phyloP scores from a whole-genome alignment of 2,888 invertebrate genomes.

The Drosophila phalerata region DNA sequence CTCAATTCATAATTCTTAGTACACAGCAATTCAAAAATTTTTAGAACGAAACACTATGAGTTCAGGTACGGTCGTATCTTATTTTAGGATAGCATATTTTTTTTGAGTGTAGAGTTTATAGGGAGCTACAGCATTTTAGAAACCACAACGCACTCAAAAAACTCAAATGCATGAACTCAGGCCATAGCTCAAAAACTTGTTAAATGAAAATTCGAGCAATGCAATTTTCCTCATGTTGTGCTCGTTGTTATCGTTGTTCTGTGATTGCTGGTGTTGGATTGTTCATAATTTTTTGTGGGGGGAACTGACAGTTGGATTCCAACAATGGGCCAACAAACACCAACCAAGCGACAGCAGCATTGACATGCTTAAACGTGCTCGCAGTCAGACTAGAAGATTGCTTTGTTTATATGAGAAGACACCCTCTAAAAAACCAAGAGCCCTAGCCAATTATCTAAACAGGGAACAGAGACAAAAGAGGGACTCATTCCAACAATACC shows the following conservation, averaged over 20 bases:
- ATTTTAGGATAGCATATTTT: no score
- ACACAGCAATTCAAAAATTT: no score
- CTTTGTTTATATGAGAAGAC: constrained; percentile 25
- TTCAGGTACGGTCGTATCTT: no score
- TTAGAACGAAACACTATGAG: no score
- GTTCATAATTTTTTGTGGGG: constrained; percentile 65
- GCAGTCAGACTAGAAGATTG: constrained; percentile 15
- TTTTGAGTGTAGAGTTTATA: no score
- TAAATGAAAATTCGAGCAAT: constrained; percentile 61
- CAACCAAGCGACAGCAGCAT: constrained; percentile 32
- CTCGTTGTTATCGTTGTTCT: constrained; percentile 28
- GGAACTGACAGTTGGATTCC: constrained; percentile 39
- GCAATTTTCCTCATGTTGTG: constrained; percentile 41
- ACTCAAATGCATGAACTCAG: constrained; percentile 48
- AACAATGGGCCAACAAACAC: constrained; percentile 37
- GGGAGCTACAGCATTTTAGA: not conserved
- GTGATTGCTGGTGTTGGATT: constrained; percentile 28
- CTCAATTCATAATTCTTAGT: no score
- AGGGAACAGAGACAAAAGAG: not conserved
- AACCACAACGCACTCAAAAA: constrained; percentile 41
- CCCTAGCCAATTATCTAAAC: constrained; percentile 43
- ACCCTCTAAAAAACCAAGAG: constrained; percentile 3
- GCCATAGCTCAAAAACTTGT: constrained; percentile 68
- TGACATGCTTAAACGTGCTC: constrained; percentile 68
- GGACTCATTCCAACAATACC: constrained; percentile 14